phyloP scores from a whole-genome alignment of 2,797 vertebrate genomes.

The Sebastes baramenuke region DNA sequence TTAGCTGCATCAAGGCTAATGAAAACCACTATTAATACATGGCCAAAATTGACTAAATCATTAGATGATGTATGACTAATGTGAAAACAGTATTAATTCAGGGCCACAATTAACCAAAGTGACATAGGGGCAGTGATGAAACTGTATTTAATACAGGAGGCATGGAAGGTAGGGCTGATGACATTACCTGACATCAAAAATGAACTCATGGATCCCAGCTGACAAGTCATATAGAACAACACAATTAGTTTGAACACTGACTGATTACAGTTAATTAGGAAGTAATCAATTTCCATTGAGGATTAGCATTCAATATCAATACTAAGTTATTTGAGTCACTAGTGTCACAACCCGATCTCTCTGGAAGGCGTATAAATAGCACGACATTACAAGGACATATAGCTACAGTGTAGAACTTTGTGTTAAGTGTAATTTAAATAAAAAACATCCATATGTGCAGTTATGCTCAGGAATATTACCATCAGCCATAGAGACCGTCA shows the following conservation, averaged over 20 bases:
- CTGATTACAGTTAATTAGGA: neutral
- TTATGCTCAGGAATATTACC: neutral
- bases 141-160: neutral
- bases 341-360: too few species aligned
- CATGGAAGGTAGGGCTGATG: neutral
- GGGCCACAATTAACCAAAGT: neutral
- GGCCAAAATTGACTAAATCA: constrained; percentile 3
- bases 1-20: constrained; percentile 30
- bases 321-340: too few species aligned
- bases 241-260: neutral
- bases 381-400: neutral
- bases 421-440: neutral
- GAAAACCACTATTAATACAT: constrained; percentile 24
- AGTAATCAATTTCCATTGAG: neutral
- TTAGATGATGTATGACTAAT: constrained; percentile 39
- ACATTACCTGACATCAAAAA: neutral
- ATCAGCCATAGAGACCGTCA: neutral
- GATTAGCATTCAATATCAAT: neutral
- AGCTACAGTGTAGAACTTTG: neutral
- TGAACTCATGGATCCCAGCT: neutral
- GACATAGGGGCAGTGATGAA: neutral
- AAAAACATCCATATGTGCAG: neutral
- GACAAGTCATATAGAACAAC: neutral
- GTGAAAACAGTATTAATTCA: constrained; percentile 17
- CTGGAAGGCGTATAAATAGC: too few species aligned